phyloP scores from a whole-genome alignment of 2,888 invertebrate species.

The Sesamia inferens region DNA sequence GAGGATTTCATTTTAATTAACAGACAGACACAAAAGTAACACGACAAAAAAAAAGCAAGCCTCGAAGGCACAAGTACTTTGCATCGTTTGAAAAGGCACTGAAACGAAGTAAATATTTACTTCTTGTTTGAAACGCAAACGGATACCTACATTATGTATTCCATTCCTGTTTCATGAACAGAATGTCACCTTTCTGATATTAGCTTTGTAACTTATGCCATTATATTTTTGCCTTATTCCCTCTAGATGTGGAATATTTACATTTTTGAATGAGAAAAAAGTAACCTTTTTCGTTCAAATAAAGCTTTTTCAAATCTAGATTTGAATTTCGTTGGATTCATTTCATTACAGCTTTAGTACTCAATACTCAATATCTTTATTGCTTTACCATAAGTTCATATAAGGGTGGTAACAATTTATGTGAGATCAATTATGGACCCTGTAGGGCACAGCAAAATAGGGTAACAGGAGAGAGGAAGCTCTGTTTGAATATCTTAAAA shows the following conservation, averaged over 20 bases:
- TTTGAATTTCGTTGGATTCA: conserved; percentile 1
- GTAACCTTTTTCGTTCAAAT: neutral
- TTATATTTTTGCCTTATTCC: neutral
- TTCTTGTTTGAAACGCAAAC: neutral
- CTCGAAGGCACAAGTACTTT: neutral
- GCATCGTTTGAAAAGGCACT: neutral
- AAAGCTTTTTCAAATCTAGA: conserved; percentile 1
- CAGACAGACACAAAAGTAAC: neutral
- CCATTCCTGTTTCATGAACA: conserved; percentile 4
- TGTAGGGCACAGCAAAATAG: too few relatives aligned
- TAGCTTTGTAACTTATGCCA: neutral
- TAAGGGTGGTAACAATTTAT: too few relatives aligned
- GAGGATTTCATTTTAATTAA: neutral
- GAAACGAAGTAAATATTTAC: neutral
- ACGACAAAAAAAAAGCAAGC: neutral
- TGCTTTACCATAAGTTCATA: too few relatives aligned
- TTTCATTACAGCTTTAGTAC: too few relatives aligned
- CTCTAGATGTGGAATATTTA: neutral
- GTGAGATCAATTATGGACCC: too few relatives aligned
- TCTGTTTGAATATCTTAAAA: too few relatives aligned
- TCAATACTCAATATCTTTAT: too few relatives aligned
- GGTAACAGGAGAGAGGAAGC: too few relatives aligned
- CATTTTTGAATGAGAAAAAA: conserved; percentile 1
- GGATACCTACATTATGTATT: conserved; percentile 18
- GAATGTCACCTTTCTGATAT: neutral